Evolutionary conservation across 2,888 invertebrate genomes (phyloP).

Genomic region (Leptopterna dolabrata): DNA sequence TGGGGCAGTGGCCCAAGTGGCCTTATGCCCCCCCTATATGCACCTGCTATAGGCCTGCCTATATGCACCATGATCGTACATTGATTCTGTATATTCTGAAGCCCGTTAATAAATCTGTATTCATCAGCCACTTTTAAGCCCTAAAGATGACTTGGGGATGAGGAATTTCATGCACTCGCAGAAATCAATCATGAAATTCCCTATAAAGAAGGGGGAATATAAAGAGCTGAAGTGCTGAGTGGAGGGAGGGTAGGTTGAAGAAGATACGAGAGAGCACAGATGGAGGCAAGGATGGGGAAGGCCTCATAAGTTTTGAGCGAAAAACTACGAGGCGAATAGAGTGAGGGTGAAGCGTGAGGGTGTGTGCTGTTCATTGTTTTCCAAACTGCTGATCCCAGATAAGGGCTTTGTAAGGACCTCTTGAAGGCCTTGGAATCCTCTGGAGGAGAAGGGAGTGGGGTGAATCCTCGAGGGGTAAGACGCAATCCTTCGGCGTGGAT

Average conservation of each 20-base stretch:
- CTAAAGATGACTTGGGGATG: no score
- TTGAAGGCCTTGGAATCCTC: not conserved
- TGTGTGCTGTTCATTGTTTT: slow-evolving; percentile 42
- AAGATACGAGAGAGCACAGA: not conserved
- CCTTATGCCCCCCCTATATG: no score
- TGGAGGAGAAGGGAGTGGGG: not conserved
- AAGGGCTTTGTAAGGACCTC: slow-evolving; percentile 40
- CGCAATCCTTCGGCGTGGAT: not conserved
- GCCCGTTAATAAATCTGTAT: no score
- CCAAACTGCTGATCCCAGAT: slow-evolving; percentile 41
- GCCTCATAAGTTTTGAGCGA: slow-evolving; percentile 5
- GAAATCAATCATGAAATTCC: slow-evolving; percentile 15
- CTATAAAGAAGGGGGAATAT: not conserved
- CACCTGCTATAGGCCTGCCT: no score
- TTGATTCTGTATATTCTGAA: no score
- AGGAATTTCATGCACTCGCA: not conserved
- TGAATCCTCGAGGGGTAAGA: not conserved
- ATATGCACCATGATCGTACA: no score
- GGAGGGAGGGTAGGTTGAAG: not conserved
- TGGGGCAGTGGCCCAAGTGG: no score
- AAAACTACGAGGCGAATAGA: not conserved
- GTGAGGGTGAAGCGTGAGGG: not conserved
- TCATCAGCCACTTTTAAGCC: no score
- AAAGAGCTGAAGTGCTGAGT: not conserved
- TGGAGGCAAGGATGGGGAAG: not conserved